Evolutionary conservation across 2,797 vertebrate genomes (phyloP).

Genomic region (Lagocephalus sceleratus): DNA sequence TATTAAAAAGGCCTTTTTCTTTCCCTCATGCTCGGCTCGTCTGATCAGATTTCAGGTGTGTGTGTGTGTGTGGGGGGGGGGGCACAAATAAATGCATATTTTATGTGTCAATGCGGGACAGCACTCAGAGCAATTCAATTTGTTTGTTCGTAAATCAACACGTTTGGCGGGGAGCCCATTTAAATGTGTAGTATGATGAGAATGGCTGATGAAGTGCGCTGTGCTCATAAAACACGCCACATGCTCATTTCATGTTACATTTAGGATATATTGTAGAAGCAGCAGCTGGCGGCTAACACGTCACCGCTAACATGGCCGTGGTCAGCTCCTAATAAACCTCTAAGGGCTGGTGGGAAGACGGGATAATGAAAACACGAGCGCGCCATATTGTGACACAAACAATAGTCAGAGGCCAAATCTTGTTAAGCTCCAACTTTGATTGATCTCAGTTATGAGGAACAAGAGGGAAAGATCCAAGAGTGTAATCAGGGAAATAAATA

Average conservation of each 20-base stretch:
- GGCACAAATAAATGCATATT: not conserved
- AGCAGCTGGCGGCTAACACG: slow-evolving; percentile 15
- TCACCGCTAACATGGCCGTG: not conserved
- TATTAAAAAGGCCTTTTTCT: too few species aligned
- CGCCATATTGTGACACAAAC: not conserved
- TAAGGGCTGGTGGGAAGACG: slow-evolving; percentile 12
- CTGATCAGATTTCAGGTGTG: too few species aligned
- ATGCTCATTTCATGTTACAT: slow-evolving; percentile 14
- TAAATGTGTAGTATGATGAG: slow-evolving; percentile 3
- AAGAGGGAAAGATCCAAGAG: slow-evolving; percentile 10
- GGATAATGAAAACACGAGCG: not conserved
- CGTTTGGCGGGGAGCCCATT: slow-evolving; percentile 1
- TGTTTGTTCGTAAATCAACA: not conserved
- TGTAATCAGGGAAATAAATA: too few species aligned
- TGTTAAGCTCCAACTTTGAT: slow-evolving; percentile 7
- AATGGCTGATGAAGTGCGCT: not conserved
- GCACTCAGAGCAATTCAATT: not conserved
- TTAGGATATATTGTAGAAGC: not conserved
- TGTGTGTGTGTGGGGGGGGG: too few species aligned
- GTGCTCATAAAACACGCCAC: slow-evolving; percentile 1
- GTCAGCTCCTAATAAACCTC: slow-evolving; percentile 26
- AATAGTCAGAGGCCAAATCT: slow-evolving; percentile 1
- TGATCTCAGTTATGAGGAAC: slow-evolving; percentile 7
- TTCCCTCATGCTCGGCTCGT: too few species aligned
- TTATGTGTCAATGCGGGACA: not conserved